phyloP scores from a whole-genome alignment of 2,888 invertebrate species.

The Agonopterix arenella region DNA sequence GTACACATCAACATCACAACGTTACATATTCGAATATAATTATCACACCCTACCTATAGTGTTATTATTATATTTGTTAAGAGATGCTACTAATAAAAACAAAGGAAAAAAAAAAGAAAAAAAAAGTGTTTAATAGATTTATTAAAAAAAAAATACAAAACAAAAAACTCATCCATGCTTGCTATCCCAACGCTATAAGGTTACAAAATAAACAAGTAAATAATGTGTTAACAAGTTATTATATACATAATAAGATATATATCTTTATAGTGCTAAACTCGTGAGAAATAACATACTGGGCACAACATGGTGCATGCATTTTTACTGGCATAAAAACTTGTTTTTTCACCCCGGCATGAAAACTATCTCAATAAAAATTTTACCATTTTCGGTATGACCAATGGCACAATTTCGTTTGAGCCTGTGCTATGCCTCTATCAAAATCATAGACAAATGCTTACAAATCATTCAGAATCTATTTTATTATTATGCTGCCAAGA shows the following conservation, averaged over 20 bases:
- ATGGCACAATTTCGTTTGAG: too few relatives aligned
- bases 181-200: slow-evolving; percentile 51
- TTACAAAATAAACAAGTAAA: slow-evolving; percentile 56
- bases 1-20: slow-evolving; percentile 22
- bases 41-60: not conserved
- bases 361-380: too few relatives aligned
- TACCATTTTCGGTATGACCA: too few relatives aligned
- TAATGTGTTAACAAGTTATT: slow-evolving; percentile 50
- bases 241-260: slow-evolving; percentile 41
- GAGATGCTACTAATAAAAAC: not conserved
- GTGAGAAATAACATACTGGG: slow-evolving; percentile 29
- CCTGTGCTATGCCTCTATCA: too few relatives aligned
- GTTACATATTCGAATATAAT: not conserved
- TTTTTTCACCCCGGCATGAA: too few relatives aligned
- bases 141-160: slow-evolving; percentile 64
- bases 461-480: slow-evolving; percentile 17
- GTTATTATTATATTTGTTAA: not conserved
- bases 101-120: slow-evolving; percentile 28
- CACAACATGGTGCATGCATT: slow-evolving; percentile 20
- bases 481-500: slow-evolving; percentile 29
- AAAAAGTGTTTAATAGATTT: slow-evolving; percentile 68
- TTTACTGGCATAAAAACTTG: too few relatives aligned
- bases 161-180: slow-evolving; percentile 58
- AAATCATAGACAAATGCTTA: slow-evolving; percentile 31
- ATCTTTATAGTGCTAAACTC: slow-evolving; percentile 33